Conservation (phyloP, 2,113 vertebrate species). For the Hemicordylus capensis region DNA sequence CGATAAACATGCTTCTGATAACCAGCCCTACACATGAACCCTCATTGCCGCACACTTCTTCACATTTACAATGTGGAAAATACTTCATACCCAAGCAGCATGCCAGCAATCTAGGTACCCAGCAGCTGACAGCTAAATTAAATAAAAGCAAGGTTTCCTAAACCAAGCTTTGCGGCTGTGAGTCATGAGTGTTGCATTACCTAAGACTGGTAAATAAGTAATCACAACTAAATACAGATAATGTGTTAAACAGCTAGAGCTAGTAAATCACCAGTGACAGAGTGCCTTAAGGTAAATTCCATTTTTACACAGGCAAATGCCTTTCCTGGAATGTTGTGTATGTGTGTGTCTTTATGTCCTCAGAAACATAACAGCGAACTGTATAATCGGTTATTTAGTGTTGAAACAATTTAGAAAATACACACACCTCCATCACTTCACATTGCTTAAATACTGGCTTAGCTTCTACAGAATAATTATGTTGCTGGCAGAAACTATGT, state of each 20-base stretch:
- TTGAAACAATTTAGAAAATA: constrained; percentile 74
- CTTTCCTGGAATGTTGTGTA: constrained; percentile 63
- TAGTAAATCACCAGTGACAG: constrained; percentile 78
- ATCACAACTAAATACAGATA: constrained; percentile 76
- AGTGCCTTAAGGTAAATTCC: constrained; percentile 74
- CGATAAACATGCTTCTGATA: not conserved
- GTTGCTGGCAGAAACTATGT: constrained; percentile 68
- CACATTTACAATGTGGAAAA: not conserved
- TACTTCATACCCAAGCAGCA: constrained; percentile 9
- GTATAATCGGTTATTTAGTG: constrained; percentile 68
- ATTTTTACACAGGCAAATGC: constrained; percentile 71
- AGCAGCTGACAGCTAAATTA: constrained; percentile 68
- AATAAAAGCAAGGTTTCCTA: constrained; percentile 67
- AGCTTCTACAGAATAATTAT: constrained; percentile 69
- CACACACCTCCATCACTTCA: constrained; percentile 70
- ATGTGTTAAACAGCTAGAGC: constrained; percentile 78
- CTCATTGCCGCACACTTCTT: not conserved
- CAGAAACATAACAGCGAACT: constrained; percentile 71
- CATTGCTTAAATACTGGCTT: constrained; percentile 68
- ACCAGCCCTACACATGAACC: too few relatives aligned
- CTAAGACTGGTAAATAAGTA: constrained; percentile 78
- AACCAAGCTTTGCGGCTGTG: constrained; percentile 67
- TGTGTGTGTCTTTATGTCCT: constrained; percentile 10
- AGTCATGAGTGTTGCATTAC: constrained; percentile 74
- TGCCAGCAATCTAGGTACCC: constrained; percentile 62